These are phyloP conservation scores for Pharmacophagus antenor DNA, from an alignment of 2,888 invertebrate species.

Conservation along the genomic window DNA sequence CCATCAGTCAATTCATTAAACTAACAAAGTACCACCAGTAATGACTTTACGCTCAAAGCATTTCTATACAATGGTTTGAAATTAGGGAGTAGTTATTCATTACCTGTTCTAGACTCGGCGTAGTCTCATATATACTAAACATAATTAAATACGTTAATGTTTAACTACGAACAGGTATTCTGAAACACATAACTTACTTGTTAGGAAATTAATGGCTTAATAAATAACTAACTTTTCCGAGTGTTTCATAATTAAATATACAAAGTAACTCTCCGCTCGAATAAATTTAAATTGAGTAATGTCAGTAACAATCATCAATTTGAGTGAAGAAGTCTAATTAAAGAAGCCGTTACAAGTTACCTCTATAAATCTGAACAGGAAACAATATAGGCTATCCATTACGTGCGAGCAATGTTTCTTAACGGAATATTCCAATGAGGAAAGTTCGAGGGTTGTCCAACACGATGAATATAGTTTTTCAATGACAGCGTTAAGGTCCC, in stretches of 20 bases:
- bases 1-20: conserved; percentile 81
- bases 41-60: conserved; percentile 69
- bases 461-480: conserved; percentile 74
- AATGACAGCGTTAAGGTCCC: conserved; percentile 57
- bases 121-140: conserved; percentile 14
- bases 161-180: background rate
- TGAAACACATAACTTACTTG: conserved; percentile 7
- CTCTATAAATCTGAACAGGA: conserved; percentile 76
- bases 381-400: conserved; percentile 78
- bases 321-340: conserved; percentile 78
- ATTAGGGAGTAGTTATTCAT: conserved; percentile 48
- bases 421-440: conserved; percentile 71
- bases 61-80: conserved; percentile 53
- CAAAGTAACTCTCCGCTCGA: conserved; percentile 47
- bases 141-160: conserved; percentile 25
- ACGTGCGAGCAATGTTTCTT: conserved; percentile 68
- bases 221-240: conserved; percentile 45
- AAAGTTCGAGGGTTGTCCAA: conserved; percentile 62
- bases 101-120: conserved; percentile 27
- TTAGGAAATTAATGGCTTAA: background rate
- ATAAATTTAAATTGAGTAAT: conserved; percentile 66
- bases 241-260: conserved; percentile 50
- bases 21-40: conserved; percentile 77
- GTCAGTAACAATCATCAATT: conserved; percentile 78
- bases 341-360: conserved; percentile 80